phyloP scores from a whole-genome alignment of 2,113 vertebrate species.

The Cynocephalus volans region DNA sequence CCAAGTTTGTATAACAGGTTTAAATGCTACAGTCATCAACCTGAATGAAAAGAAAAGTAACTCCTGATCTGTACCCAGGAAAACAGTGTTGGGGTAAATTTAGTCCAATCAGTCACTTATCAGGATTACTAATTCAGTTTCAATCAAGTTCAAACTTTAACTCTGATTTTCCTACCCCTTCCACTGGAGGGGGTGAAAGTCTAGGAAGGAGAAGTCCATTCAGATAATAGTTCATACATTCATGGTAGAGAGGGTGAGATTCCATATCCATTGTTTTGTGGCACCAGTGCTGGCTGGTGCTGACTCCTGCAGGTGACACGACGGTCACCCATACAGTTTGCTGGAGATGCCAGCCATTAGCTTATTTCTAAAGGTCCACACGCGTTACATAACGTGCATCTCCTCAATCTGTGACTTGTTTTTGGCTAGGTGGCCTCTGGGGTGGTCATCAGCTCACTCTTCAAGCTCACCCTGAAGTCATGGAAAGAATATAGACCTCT shows the following conservation, averaged over 20 bases:
- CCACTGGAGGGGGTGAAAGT: neutral
- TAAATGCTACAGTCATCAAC: neutral
- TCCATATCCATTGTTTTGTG: neutral
- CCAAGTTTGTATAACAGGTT: neutral
- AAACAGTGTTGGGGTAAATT: neutral
- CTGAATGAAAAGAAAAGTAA: neutral
- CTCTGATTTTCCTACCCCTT: neutral
- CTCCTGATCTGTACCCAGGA: neutral
- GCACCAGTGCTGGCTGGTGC: accelerated
- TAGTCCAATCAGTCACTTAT: neutral
- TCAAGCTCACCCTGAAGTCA: neutral
- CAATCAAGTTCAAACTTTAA: neutral
- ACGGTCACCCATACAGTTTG: accelerated
- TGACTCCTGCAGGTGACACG: neutral
- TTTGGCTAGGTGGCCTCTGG: neutral
- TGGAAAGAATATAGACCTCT: too few relatives aligned
- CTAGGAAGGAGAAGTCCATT: neutral
- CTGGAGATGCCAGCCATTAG: neutral
- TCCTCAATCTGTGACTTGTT: neutral
- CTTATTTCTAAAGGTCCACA: neutral
- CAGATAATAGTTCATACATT: too few relatives aligned
- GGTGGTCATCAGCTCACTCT: neutral
- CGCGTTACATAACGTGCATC: neutral
- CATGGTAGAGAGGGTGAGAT: neutral
- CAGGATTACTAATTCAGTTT: neutral